Evolutionary conservation across 2,113 vertebrate genomes (phyloP), one percentile per base, ranked within the genome.

Genomic region (Rhodinocichla rosea): DNA sequence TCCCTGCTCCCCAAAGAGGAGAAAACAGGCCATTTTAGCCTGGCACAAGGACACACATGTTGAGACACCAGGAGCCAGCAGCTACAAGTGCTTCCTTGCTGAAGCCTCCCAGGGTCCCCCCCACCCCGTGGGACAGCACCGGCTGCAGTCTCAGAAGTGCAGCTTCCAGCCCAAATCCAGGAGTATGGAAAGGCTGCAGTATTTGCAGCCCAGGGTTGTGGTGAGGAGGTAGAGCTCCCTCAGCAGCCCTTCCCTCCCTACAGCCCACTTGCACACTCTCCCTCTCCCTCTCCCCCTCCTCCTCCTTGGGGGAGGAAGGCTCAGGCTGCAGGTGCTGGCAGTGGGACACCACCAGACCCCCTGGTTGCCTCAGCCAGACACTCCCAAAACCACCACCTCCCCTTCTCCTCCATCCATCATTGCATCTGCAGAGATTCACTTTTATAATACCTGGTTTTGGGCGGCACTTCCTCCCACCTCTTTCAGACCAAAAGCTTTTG

Each of bases 21-120:
- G 13, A 4, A 62, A 87, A 64, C 0, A 0, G 16, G 10, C 7
- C 26, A 9, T 37, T 76, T 73, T 13, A 64, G 7, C 4, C 0
- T 9, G 18, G 28, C n/a, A 49, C 11, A n/a, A 45, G 26, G 37
- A 19, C 42, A 68, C 21, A 13, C 5, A 2, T 1, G 6, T 33
- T 33, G 45, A 40, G 10, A 39, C 70, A 53, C 7, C 20, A 39
- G 35, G 37, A 74, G 8, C 4, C 44, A 50, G 35, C 1, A 6
- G 40, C n/a, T 8, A 2, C 23, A 52, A 39, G 6, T 1, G 2
- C 4, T 44, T 27, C 42, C 35, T 1, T 1, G 2, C 28, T 56
- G 63, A 50, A 12, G 6, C 13, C 35, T 55, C 9, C 49, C 4
- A 0, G 9, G 4, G 8, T 30, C 28, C 17, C 33, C 35, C 30